Evolutionary conservation across 2,797 vertebrate species (phyloP).

Genomic region (Notolabrus celidotus): DNA sequence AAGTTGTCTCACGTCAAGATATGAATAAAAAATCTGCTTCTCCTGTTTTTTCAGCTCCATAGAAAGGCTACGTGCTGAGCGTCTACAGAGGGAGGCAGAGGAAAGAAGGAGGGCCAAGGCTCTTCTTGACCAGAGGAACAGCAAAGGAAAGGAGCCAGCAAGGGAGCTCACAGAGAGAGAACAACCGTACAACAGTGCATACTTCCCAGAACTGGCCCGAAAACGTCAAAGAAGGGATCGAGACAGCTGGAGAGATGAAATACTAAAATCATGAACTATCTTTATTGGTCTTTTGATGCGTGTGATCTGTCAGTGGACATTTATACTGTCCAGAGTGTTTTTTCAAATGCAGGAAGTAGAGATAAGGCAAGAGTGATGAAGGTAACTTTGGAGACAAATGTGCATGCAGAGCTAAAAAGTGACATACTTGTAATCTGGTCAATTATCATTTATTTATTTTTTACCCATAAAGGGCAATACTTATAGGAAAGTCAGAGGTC

Average conservation of each 20-base stretch:
- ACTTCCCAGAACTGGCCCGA: conserved; percentile 89
- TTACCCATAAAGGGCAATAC: neutral
- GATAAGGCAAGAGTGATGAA: neutral
- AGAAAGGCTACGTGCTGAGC: conserved; percentile 87
- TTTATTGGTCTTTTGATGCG: neutral
- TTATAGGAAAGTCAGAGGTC: conserved; percentile 27
- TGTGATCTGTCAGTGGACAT: neutral
- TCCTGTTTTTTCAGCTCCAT: conserved; percentile 70
- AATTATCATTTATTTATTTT: neutral
- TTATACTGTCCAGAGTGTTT: conserved; percentile 6
- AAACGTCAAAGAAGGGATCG: conserved; percentile 82
- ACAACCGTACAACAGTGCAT: conserved; percentile 90
- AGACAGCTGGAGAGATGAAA: conserved; percentile 83
- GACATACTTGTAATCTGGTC: neutral
- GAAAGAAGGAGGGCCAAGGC: conserved; percentile 84
- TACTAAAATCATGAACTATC: conserved; percentile 76
- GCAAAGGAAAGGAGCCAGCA: conserved; percentile 61
- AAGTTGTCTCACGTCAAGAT: neutral
- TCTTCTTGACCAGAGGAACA: conserved; percentile 78
- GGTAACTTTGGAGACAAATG: neutral
- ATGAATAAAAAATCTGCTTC: neutral
- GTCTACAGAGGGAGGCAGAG: conserved; percentile 85
- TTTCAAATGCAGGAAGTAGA: conserved; percentile 8
- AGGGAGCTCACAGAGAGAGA: conserved; percentile 82
- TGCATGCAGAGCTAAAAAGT: neutral